Conservation (phyloP, 2,888 invertebrate genomes). For the Hydropsyche betteni region DNA sequence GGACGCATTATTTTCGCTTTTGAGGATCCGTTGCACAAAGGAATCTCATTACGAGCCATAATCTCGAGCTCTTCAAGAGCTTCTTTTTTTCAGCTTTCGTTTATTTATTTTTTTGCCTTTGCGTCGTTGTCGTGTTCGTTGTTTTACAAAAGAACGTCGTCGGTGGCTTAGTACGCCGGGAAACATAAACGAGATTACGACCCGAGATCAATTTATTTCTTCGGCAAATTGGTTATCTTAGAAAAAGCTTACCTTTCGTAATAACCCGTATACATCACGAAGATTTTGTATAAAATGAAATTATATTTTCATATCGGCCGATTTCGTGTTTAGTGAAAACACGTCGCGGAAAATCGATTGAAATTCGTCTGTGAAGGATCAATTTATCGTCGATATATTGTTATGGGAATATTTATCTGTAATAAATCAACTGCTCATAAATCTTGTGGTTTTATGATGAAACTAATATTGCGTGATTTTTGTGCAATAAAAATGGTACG, state of each 20-base stretch:
- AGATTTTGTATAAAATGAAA: no score
- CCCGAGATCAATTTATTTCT: slow-evolving; percentile 18
- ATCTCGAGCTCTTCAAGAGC: not conserved
- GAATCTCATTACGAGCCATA: slow-evolving; percentile 43
- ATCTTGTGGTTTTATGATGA: no score
- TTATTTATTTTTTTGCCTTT: slow-evolving; percentile 27
- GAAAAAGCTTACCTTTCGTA: slow-evolving; percentile 5
- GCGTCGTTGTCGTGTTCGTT: not conserved
- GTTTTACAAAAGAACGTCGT: slow-evolving; percentile 10
- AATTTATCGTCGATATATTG: no score
- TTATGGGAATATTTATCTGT: no score
- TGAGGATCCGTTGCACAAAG: slow-evolving; percentile 44
- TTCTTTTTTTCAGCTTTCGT: slow-evolving; percentile 37
- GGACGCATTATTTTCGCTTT: slow-evolving; percentile 38
- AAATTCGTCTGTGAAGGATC: no score
- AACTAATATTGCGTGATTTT: no score
- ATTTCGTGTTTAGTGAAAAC: no score
- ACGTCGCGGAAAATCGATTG: no score
- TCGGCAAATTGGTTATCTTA: slow-evolving; percentile 14
- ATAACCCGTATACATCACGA: not conserved
- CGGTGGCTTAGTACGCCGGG: not conserved
- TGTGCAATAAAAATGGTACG: no score
- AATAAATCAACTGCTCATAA: no score
- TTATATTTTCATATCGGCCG: no score
- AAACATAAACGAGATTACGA: slow-evolving; percentile 22